Evolutionary conservation across 2,113 vertebrate genomes (phyloP), one percentile per base, ranked within the genome.

Genomic region (Grallaria varia): DNA sequence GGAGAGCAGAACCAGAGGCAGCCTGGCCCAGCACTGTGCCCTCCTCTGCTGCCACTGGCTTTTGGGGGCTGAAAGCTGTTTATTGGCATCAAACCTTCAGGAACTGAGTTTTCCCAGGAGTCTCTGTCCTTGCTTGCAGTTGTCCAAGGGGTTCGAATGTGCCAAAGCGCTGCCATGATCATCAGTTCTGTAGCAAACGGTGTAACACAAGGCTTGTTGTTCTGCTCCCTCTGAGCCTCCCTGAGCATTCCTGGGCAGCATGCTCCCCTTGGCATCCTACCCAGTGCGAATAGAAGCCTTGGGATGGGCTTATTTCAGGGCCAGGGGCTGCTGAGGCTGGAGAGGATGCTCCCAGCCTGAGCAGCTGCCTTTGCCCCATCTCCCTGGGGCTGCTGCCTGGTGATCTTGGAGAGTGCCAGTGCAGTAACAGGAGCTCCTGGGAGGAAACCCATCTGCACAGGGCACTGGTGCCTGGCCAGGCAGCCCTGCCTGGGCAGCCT

Each of bases 161-260:
- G 30, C 73, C 56, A 6, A 53, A 58, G 39, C 20, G 63, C 68
- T 6, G 4, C 73, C 87, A 49, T 4, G 12, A 87, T 73, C 50
- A 30, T 59, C 21, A 4, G 42, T 94, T 89, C 92, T 24, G 4
- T 56, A 87, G 90, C 84, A 94, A 92, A 47, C 10, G 42, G 6
- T 79, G 58, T 55, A 89, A 93, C 95, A 87, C 81, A 35, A 64
- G 69, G 60, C 35, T 77, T 45, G 14, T 93, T 95, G 84, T 95
- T 94, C 82, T 95, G 63, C 27, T 77, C 63, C 47, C 80, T 33
- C 35, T 0, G 3, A 67, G 77, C 59, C 62, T 83, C 33, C 39
- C 52, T 66, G 55, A 77, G 23, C 60, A 50, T 66, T 66, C n/a
- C 80, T 0, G 0, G 64, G 39, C 6, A 2, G 12, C 2, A 1